Percentiles rank a stretch among this genome's conserved stretches.
Conservation (phyloP, 1,140 invertebrate genomes). For the Paraescarpia echinospica region DNA sequence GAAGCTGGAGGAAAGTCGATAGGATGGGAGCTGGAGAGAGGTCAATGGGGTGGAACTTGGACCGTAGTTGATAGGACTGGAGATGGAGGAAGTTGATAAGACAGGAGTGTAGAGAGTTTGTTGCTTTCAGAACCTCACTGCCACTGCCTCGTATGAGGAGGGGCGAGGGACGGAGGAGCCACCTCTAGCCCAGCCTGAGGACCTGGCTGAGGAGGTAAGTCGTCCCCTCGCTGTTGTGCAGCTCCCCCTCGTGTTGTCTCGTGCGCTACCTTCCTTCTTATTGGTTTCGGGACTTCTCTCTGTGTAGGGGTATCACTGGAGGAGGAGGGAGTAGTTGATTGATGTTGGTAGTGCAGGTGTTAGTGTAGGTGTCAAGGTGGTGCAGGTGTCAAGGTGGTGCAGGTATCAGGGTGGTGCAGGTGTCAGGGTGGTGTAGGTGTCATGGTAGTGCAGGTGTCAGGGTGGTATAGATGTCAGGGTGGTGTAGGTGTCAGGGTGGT, state of each 20-base stretch:
- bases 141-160: not conserved
- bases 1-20: too few species aligned
- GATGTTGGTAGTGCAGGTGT: not conserved
- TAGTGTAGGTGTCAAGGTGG: too few species aligned
- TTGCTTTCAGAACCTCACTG: not conserved
- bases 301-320: not conserved
- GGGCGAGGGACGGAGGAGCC: not conserved
- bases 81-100: not conserved
- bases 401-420: too few species aligned
- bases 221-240: not conserved
- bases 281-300: not conserved
- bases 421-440: too few species aligned
- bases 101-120: not conserved
- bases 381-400: too few species aligned
- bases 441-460: too few species aligned
- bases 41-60: not conserved
- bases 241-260: not conserved
- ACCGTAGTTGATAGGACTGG: too few species aligned
- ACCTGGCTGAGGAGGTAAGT: constrained; percentile 32
- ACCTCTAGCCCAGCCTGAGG: constrained; percentile 31
- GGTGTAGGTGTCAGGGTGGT: too few species aligned
- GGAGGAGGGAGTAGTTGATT: too few species aligned
- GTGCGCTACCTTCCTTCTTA: not conserved
- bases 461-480: too few species aligned
- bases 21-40: not conserved